Conservation (phyloP, 2,888 invertebrate genomes). For the Prosopocoilus inquinatus region DNA sequence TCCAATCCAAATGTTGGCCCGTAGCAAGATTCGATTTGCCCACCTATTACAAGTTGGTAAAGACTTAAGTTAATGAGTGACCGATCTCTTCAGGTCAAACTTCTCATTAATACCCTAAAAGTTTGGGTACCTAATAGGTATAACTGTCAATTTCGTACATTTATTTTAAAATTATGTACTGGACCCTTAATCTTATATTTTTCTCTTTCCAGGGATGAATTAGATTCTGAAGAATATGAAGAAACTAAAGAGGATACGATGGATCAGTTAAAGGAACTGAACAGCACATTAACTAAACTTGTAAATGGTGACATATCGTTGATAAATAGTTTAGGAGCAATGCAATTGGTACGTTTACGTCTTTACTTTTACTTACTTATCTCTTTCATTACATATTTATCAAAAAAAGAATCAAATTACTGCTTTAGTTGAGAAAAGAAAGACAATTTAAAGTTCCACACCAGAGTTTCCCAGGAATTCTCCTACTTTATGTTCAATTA, state of each 20-base stretch:
- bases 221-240: constrained; percentile 64
- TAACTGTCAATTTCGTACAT: too few relatives aligned
- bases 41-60: not conserved
- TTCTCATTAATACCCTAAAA: too few relatives aligned
- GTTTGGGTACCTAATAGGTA: too few relatives aligned
- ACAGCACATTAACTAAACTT: constrained; percentile 61
- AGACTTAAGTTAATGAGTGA: too few relatives aligned
- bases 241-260: constrained; percentile 68
- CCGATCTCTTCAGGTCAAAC: too few relatives aligned
- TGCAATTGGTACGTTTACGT: constrained; percentile 58
- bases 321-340: constrained; percentile 62
- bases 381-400: not conserved
- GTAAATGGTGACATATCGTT: constrained; percentile 67
- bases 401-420: not conserved
- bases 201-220: constrained; percentile 55
- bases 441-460: too few relatives aligned
- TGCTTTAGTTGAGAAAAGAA: not conserved
- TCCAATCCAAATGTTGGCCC: too few relatives aligned
- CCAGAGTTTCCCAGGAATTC: too few relatives aligned
- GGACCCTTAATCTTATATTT: not conserved
- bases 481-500: too few relatives aligned
- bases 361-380: not conserved
- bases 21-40: not conserved
- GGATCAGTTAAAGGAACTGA: constrained; percentile 69
- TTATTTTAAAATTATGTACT: too few relatives aligned